Evolutionary conservation across 2,113 vertebrate genomes (phyloP), one percentile per base, ranked within the genome.

Genomic region (Corythornis cristatus): DNA sequence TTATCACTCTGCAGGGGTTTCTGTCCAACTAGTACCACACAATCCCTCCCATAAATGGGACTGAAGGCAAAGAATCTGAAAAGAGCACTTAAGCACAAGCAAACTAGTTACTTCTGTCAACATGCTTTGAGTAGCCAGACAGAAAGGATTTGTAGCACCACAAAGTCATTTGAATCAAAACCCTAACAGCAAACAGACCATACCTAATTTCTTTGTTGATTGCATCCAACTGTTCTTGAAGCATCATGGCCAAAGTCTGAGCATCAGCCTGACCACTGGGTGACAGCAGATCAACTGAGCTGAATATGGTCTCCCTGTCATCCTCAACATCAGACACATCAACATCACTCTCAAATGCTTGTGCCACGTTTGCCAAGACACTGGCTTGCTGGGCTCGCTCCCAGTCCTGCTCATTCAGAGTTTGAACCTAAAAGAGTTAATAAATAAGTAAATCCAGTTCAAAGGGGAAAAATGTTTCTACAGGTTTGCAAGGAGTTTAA

Each of bases 191-290:
- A 64, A 29, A 22, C 3, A 50, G 60, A 19, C 37, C 8, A 2
- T 86, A 99, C 99, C 99, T 98, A 84, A 99, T 99, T 97, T 99
- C 99, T 51, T 99, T 99, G 98, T 99, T 99, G 97, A 99, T 99
- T 15, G 99, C 99, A 10, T 99, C 99, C 83, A 99, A 97, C 97
- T 99, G 99, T 40, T 99, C 99, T 94, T 99, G 99, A 86, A 99
- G 98, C 99, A 99, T 99, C 29, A 99, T 94, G 75, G 99, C 99
- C 43, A 99, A 97, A 1, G 99, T 99, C 95, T 99, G 99, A 14
- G 99, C 99, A 14, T 99, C 99, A 0, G 99, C 98, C 97, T 99
- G 99, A 48, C 99, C 99, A 5, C 98, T 98, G 26, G 99, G 99
- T 3, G 99, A 99, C 68, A 99, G 97, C 61, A 99, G 96, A 86